Evolutionary conservation across 2,797 vertebrate genomes (phyloP).

Genomic region (Phalloptychus januarius): DNA sequence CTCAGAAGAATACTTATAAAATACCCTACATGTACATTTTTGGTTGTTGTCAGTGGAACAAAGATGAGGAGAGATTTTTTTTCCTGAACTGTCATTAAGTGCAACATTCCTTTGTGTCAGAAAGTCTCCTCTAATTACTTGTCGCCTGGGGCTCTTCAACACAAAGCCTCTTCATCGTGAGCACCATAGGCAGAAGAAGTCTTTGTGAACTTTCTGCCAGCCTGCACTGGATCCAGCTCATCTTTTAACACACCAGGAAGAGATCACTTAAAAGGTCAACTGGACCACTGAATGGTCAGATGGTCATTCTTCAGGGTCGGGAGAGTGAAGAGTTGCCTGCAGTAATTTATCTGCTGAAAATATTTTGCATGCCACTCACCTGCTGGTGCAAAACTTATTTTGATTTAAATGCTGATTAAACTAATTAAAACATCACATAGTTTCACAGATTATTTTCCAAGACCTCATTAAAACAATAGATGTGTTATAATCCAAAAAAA

Average conservation of each 20-base stretch:
- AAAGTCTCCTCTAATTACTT: slow-evolving; percentile 76
- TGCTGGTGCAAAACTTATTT: background rate
- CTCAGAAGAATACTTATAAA: background rate
- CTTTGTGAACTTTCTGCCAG: slow-evolving; percentile 49
- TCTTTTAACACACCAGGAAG: slow-evolving; percentile 46
- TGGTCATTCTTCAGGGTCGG: slow-evolving; percentile 38
- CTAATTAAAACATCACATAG: background rate
- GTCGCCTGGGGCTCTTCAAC: slow-evolving; percentile 74
- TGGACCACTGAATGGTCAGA: slow-evolving; percentile 35
- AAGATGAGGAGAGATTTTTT: slow-evolving; percentile 31
- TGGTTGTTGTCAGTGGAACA: slow-evolving; percentile 34
- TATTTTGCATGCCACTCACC: slow-evolving; percentile 17
- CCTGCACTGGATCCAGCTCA: slow-evolving; percentile 56
- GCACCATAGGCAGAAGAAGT: slow-evolving; percentile 56
- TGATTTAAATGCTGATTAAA: background rate
- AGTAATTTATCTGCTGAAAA: slow-evolving; percentile 32
- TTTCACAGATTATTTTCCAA: background rate
- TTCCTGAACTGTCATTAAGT: slow-evolving; percentile 66
- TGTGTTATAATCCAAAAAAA: background rate
- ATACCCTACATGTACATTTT: slow-evolving; percentile 1
- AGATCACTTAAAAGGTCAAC: slow-evolving; percentile 58
- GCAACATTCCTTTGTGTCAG: slow-evolving; percentile 85
- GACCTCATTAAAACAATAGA: background rate
- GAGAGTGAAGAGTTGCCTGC: slow-evolving; percentile 40
- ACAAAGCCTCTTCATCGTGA: slow-evolving; percentile 67